Conservation (phyloP, 2,113 vertebrate species). For the Thermophis baileyi region DNA sequence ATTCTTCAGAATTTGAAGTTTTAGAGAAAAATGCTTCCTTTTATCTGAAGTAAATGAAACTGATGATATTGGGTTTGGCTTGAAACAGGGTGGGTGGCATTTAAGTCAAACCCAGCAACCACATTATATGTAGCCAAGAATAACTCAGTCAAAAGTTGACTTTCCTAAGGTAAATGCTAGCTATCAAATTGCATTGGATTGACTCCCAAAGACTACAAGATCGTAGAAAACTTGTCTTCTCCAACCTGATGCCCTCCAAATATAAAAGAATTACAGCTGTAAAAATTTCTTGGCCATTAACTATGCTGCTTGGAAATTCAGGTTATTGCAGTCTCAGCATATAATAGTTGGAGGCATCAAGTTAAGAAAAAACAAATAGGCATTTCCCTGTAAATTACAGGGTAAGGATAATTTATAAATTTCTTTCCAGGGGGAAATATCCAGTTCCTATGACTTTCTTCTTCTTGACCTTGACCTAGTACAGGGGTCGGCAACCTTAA, state of each 20-base stretch:
- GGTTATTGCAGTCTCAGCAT: neutral
- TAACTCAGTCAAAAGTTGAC: slow-evolving; percentile 7
- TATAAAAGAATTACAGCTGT: neutral
- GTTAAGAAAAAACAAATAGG: neutral
- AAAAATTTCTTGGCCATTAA: neutral
- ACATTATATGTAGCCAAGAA: slow-evolving; percentile 9
- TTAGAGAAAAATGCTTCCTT: neutral
- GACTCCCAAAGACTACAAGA: neutral
- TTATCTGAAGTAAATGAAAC: neutral
- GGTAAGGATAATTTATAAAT: neutral
- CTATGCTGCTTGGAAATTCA: neutral
- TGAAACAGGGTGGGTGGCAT: slow-evolving; percentile 13
- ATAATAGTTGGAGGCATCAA: neutral
- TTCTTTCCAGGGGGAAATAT: neutral
- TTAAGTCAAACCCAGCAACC: slow-evolving; percentile 3
- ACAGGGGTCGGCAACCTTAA: no score
- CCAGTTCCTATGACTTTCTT: neutral
- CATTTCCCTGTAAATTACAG: neutral
- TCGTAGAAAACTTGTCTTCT: neutral
- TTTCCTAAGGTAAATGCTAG: neutral
- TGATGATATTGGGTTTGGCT: neutral
- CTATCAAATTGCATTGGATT: slow-evolving; percentile 1
- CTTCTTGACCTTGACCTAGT: neutral
- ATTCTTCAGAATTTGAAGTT: neutral
- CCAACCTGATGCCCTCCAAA: neutral